Evolutionary conservation across 2,888 invertebrate species (phyloP).

Genomic region (Scaptomyza caliginosa): DNA sequence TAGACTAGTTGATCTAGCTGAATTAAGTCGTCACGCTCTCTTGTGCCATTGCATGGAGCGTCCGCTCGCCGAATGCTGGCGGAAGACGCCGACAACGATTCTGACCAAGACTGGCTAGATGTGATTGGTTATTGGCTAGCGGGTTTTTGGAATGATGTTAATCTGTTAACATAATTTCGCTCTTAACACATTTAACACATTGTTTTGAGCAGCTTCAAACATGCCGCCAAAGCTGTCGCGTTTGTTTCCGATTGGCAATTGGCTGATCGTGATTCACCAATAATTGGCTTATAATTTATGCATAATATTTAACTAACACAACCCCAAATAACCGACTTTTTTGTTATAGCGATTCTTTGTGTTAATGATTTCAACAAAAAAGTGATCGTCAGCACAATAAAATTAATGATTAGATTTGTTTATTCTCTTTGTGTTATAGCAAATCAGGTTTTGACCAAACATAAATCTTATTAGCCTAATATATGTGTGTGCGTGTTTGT

Average conservation of each 20-base stretch:
- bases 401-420: constrained; percentile 69
- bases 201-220: constrained; percentile 68
- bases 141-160: constrained; percentile 70
- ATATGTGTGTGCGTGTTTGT: background rate
- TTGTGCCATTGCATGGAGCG: constrained; percentile 36
- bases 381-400: constrained; percentile 75
- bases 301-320: constrained; percentile 57
- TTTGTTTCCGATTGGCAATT: constrained; percentile 61
- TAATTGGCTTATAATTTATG: constrained; percentile 78
- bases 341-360: constrained; percentile 72
- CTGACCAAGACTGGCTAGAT: constrained; percentile 36
- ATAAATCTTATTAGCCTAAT: constrained; percentile 58
- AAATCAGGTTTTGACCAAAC: constrained; percentile 62
- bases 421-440: constrained; percentile 42
- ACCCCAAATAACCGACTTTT: constrained; percentile 54
- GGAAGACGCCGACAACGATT: constrained; percentile 38
- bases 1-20: constrained; percentile 61
- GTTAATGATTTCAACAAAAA: constrained; percentile 77
- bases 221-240: constrained; percentile 56
- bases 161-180: constrained; percentile 79
- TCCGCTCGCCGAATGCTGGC: constrained; percentile 23
- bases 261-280: constrained; percentile 71
- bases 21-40: constrained; percentile 56
- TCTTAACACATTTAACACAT: constrained; percentile 79
- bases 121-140: constrained; percentile 47